Evolutionary conservation across 2,113 vertebrate species (phyloP).

Genomic region (Pseudolaguvia tuberculata): DNA sequence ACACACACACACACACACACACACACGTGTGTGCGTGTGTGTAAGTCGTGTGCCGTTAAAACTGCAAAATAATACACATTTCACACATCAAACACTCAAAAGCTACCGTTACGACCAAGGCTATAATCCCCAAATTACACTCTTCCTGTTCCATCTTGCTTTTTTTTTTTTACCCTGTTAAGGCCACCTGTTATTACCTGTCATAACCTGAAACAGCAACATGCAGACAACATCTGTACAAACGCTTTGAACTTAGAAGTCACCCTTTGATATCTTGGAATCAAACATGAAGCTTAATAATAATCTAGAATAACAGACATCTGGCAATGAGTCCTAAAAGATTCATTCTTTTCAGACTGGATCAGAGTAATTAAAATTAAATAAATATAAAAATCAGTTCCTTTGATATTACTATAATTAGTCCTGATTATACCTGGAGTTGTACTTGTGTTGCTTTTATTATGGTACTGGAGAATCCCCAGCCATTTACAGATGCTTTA

Average conservation of each 20-base stretch:
- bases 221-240: slow-evolving; percentile 9
- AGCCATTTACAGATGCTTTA: neutral
- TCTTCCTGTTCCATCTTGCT: slow-evolving; percentile 16
- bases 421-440: neutral
- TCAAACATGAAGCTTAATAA: neutral
- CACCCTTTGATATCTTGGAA: neutral
- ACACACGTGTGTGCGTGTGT: neutral
- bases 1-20: too few species aligned
- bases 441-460: slow-evolving; percentile 2
- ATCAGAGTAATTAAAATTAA: neutral
- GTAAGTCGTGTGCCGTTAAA: slow-evolving; percentile 1
- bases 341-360: neutral
- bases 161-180: neutral
- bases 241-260: neutral
- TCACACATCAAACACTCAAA: slow-evolving; percentile 20
- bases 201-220: slow-evolving; percentile 9
- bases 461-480: neutral
- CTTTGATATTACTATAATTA: neutral
- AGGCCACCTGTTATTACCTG: slow-evolving; percentile 26
- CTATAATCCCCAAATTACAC: slow-evolving; percentile 34
- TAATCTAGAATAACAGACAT: neutral
- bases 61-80: neutral
- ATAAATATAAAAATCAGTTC: neutral
- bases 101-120: slow-evolving; percentile 15
- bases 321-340: neutral